Base-by-base conservation (phyloP, 1,140 invertebrate genomes). In the Drosophila fuyamai region DNA sequence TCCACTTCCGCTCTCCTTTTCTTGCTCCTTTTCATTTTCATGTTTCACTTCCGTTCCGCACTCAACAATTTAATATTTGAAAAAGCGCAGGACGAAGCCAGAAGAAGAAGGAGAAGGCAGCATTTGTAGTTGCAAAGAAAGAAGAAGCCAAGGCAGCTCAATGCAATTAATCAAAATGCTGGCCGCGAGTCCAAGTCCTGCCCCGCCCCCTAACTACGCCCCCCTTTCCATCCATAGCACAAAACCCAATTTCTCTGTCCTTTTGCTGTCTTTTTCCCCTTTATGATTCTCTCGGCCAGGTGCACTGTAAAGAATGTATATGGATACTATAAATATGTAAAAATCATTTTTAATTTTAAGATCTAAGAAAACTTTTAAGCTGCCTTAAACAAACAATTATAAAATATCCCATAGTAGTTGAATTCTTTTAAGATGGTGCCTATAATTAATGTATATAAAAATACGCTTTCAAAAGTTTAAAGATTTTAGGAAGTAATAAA, bases 131-230 rank as follows among this genome's bases (percentile, higher is more conserved):
- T 35, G 29, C 9, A 51, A 14, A 4, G 48, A 12, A 5, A 36
- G 36, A 9, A 23, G 38, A 12, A 29, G 38, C 12, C 8, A 36
- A 18, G 59, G 55, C 41, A 50, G 58, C 79, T 65, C 74, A 82
- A 82, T 82, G 79, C 79, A 82, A 82, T 82, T 82, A 82, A 82
- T 81, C 80, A 78, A 82, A 80, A 75, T 66, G 75, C 43, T 82
- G 74, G 58, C 51, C 59, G 63, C 48, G 59, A 55, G 57, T 61
- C 40, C n/a, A 48, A 32, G 27, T 10, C 36, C 47, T 18, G 35
- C 27, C 16, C 29, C n/a, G 38, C 12, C 36, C 47, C 14, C n/a
- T 16, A 5, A n/a, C 9, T 10, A 35, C 48, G 29, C 6, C 13
- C 9, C 55, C 4, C n/a, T 27, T 41, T 14, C 12, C 57, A 13